These are phyloP conservation scores for Aspidapion aeneum DNA, from an alignment of 2,888 invertebrate species.

Conservation along the genomic window DNA sequence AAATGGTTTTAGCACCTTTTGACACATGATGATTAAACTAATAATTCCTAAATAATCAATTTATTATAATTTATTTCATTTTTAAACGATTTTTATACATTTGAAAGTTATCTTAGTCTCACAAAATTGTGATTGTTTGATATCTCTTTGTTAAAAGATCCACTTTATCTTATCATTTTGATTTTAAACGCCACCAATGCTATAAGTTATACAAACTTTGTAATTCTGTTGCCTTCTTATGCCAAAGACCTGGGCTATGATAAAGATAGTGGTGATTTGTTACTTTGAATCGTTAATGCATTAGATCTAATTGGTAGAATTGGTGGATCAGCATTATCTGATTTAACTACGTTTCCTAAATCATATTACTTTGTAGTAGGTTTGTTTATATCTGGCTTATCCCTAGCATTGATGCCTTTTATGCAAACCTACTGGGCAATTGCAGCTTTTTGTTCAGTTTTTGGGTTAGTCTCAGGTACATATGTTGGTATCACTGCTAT, in stretches of 20 bases:
- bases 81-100: too few relatives aligned
- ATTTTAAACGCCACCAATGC: constrained; percentile 81
- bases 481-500: constrained; percentile 85
- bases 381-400: constrained; percentile 70
- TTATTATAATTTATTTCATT: too few relatives aligned
- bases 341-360: constrained; percentile 71
- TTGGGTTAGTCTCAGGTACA: constrained; percentile 78
- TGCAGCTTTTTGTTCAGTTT: constrained; percentile 68
- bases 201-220: constrained; percentile 83
- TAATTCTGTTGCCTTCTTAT: constrained; percentile 76
- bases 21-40: too few relatives aligned
- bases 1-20: too few relatives aligned
- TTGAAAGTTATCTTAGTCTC: too few relatives aligned
- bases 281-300: constrained; percentile 76
- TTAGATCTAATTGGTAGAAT: constrained; percentile 80
- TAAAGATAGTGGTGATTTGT: constrained; percentile 65
- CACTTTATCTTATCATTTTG: constrained; percentile 75
- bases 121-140: constrained; percentile 69
- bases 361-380: constrained; percentile 81
- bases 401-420: constrained; percentile 67
- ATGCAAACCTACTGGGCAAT: constrained; percentile 62
- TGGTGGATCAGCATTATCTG: constrained; percentile 81
- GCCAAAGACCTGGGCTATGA: constrained; percentile 68
- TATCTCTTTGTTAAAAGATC: constrained; percentile 67
- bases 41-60: too few relatives aligned